These are phyloP conservation scores for Micromesistius poutassou DNA, from an alignment of 2,797 vertebrate species.

Conservation along the genomic window DNA sequence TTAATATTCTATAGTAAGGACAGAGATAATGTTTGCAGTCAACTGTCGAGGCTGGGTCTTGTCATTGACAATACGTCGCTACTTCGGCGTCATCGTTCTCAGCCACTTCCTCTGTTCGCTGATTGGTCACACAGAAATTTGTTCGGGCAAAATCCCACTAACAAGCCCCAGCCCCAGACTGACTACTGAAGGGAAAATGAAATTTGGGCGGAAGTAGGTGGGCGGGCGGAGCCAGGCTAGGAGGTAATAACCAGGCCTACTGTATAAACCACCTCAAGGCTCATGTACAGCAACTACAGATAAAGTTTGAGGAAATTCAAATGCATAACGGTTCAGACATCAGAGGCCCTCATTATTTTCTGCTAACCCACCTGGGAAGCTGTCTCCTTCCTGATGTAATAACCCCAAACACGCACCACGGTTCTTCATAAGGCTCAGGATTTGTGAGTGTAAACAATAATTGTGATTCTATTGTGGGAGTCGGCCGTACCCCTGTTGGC, in stretches of 20 bases:
- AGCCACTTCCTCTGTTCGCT: too few relatives aligned
- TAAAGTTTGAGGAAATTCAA: neutral
- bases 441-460: neutral
- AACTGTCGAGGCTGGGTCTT: too few relatives aligned
- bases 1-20: too few relatives aligned
- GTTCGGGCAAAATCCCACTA: too few relatives aligned
- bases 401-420: neutral
- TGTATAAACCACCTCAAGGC: constrained; percentile 15
- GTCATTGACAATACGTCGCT: too few relatives aligned
- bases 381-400: constrained; percentile 1
- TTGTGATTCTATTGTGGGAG: neutral
- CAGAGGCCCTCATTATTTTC: neutral
- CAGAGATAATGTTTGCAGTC: too few relatives aligned
- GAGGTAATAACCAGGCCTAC: constrained; percentile 73
- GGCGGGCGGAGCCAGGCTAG: too few relatives aligned
- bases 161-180: too few relatives aligned
- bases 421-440: neutral
- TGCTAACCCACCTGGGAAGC: neutral
- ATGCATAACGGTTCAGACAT: neutral
- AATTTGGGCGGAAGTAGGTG: too few relatives aligned
- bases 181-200: too few relatives aligned
- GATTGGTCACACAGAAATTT: too few relatives aligned
- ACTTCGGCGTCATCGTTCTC: too few relatives aligned
- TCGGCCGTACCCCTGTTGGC: neutral
- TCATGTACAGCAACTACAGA: constrained; percentile 6